Conservation (phyloP, 2,888 invertebrate genomes). For the Melolontha melolontha region DNA sequence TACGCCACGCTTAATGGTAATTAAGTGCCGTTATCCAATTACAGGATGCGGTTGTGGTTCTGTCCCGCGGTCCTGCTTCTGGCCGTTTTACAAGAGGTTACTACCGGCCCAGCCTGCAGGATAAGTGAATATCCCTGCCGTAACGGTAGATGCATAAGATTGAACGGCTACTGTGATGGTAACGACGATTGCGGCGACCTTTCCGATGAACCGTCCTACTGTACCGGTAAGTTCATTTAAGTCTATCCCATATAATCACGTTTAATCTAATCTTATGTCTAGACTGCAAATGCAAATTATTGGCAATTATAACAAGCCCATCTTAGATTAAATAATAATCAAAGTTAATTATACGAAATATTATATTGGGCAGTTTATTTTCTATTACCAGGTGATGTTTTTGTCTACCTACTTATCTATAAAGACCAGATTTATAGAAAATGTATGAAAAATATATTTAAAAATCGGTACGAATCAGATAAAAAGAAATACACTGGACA, state of each 20-base stretch:
- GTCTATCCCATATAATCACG: slow-evolving; percentile 2
- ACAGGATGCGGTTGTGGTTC: slow-evolving; percentile 59
- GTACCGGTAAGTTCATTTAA: slow-evolving; percentile 72
- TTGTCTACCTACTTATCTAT: too few species aligned
- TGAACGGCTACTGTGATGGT: slow-evolving; percentile 90
- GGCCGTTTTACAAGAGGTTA: slow-evolving; percentile 55
- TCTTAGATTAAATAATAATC: too few species aligned
- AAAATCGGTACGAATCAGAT: too few species aligned
- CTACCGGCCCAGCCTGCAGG: slow-evolving; percentile 74
- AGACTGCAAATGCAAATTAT: slow-evolving; percentile 13
- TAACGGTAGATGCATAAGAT: slow-evolving; percentile 80
- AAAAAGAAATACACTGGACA: too few species aligned
- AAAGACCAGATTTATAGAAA: too few species aligned
- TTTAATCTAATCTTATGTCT: slow-evolving; percentile 7
- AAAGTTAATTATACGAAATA: too few species aligned
- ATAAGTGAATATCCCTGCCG: slow-evolving; percentile 83
- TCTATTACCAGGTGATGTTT: too few species aligned
- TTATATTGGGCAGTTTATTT: too few species aligned
- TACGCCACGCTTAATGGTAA: slow-evolving; percentile 34
- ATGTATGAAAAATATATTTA: too few species aligned
- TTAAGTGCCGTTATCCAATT: slow-evolving; percentile 48
- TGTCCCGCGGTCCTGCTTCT: slow-evolving; percentile 48
- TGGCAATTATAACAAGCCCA: neutral
- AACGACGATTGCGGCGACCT: slow-evolving; percentile 86
- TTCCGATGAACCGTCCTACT: slow-evolving; percentile 86